phyloP scores from a whole-genome alignment of 2,888 invertebrate genomes.

The Rhagophthalmus giganteus region DNA sequence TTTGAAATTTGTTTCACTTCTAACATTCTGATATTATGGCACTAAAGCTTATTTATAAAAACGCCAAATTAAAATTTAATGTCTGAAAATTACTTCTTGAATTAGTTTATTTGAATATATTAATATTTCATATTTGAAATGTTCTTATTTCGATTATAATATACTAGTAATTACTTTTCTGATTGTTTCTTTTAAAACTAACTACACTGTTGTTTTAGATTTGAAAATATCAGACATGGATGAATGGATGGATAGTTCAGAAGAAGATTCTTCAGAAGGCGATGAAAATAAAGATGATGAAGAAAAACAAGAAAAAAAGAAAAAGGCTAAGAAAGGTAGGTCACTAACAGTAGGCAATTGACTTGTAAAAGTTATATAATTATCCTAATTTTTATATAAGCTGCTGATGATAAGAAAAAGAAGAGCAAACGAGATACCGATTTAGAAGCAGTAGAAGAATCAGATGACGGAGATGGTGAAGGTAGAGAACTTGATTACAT shows the following conservation, averaged over 20 bases:
- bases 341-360: not conserved
- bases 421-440: conserved; percentile 83
- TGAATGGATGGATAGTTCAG: conserved; percentile 83
- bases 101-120: no score
- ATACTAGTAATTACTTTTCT: no score
- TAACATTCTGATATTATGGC: no score
- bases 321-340: conserved; percentile 53
- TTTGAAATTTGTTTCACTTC: no score
- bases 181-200: no score
- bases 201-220: conserved; percentile 56
- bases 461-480: conserved; percentile 96
- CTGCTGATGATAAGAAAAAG: conserved; percentile 58
- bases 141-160: no score
- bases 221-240: conserved; percentile 92
- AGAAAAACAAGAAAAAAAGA: conserved; percentile 67
- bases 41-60: no score
- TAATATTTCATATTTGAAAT: no score
- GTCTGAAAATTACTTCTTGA: no score
- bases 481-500: conserved; percentile 94
- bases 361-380: conserved; percentile 2
- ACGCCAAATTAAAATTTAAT: no score
- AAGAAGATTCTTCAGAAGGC: conserved; percentile 77
- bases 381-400: conserved; percentile 30
- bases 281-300: conserved; percentile 67
- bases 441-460: conserved; percentile 92